Percentiles rank a stretch among this genome's conserved stretches.
Conservation (phyloP, 2,113 vertebrate species). For the Natator depressus region DNA sequence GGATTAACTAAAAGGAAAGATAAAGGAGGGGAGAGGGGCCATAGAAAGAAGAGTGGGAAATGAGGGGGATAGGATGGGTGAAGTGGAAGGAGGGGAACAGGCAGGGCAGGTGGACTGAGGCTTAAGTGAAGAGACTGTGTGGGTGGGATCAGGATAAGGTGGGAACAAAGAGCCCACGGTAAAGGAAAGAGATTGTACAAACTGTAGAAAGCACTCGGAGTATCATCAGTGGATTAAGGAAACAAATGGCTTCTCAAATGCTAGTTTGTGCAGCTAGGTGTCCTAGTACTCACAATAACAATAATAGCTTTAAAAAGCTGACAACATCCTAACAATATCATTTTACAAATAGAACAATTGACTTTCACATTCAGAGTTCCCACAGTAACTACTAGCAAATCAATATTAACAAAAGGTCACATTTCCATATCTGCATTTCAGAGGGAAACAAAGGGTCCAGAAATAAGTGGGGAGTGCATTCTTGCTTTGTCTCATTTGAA, state of each 20-base stretch:
- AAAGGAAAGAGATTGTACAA: neutral
- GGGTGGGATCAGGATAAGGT: neutral
- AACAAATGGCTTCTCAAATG: neutral
- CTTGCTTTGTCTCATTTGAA: constrained; percentile 29
- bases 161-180: neutral
- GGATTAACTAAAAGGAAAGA: neutral
- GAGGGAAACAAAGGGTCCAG: constrained; percentile 26
- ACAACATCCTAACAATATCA: constrained; percentile 18
- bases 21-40: neutral
- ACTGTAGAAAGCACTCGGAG: neutral
- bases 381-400: constrained; percentile 26
- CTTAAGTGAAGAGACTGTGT: neutral
- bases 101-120: neutral
- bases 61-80: neutral
- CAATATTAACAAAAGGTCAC: constrained; percentile 35
- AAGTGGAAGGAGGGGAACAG: neutral
- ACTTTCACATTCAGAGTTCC: constrained; percentile 44
- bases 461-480: neutral
- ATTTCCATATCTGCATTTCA: constrained; percentile 45
- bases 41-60: neutral
- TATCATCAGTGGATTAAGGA: neutral
- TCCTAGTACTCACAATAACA: constrained; percentile 1
- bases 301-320: constrained; percentile 10
- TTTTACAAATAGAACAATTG: constrained; percentile 16
- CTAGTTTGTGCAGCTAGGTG: neutral